Evolutionary conservation across 2,888 invertebrate genomes (phyloP).

Genomic region (Rosalia funebris): DNA sequence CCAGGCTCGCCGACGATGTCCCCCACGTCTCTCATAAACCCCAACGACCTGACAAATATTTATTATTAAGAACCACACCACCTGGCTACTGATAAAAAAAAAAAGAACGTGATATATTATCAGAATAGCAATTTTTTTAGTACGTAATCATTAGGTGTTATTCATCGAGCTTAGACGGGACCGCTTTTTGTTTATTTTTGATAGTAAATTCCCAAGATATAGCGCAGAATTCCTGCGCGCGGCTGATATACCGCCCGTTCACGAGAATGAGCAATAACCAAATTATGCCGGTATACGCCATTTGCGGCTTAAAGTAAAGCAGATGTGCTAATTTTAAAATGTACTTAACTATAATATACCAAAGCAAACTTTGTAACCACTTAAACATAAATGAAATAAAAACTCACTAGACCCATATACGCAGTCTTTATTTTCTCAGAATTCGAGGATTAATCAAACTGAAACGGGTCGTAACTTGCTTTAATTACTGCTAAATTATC

Average conservation of each 20-base stretch:
- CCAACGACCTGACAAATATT: slow-evolving; percentile 35
- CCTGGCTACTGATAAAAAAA: not conserved
- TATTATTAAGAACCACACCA: slow-evolving; percentile 34
- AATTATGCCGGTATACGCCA: not conserved
- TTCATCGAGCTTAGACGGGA: not conserved
- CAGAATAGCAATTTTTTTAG: not conserved
- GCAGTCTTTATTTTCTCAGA: too few relatives aligned
- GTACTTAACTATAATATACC: slow-evolving; percentile 18
- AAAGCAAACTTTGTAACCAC: slow-evolving; percentile 4
- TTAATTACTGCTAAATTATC: not conserved
- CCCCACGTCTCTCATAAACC: slow-evolving; percentile 31
- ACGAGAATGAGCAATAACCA: not conserved
- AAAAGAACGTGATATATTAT: slow-evolving; percentile 7
- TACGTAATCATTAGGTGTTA: not conserved
- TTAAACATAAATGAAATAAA: too few relatives aligned
- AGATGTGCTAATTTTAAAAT: slow-evolving; percentile 5
- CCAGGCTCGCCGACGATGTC: slow-evolving; percentile 27
- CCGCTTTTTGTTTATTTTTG: not conserved
- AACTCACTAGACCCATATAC: too few relatives aligned
- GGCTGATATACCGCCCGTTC: not conserved
- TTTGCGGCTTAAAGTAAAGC: not conserved
- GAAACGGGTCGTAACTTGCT: not conserved
- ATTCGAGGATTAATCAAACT: too few relatives aligned
- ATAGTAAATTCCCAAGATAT: not conserved
- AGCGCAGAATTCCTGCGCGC: not conserved